phyloP scores from a whole-genome alignment of 2,888 invertebrate genomes.

The Catonia carolina region DNA sequence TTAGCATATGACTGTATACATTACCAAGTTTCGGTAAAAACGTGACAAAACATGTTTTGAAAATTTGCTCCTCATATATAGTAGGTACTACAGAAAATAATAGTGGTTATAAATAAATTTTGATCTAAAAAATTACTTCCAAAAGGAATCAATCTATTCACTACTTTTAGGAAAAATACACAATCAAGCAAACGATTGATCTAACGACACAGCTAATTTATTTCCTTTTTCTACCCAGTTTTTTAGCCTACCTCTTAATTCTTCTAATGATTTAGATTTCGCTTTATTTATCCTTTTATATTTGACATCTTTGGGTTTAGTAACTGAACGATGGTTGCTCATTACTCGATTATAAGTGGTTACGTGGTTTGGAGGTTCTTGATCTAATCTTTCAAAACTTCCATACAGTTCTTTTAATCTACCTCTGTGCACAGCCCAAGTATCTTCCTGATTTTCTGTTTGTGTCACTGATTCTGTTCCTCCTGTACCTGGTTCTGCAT shows the following conservation, averaged over 20 bases:
- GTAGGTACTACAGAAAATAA: too few species aligned
- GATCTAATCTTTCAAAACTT: conserved; percentile 44
- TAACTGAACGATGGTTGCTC: conserved; percentile 84
- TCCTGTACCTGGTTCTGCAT: conserved; percentile 46
- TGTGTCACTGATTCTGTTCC: conserved; percentile 31
- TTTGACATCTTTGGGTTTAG: conserved; percentile 85
- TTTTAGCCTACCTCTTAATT: conserved; percentile 71
- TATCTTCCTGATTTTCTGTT: conserved; percentile 41
- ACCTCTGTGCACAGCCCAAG: conserved; percentile 40
- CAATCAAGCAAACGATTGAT: conserved; percentile 50
- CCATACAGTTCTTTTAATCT: conserved; percentile 44
- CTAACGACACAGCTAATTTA: conserved; percentile 59
- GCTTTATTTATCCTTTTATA: conserved; percentile 87
- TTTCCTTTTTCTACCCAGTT: conserved; percentile 80
- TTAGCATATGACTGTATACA: too few species aligned
- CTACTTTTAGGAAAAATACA: not conserved
- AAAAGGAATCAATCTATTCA: too few species aligned
- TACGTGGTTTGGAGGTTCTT: conserved; percentile 43
- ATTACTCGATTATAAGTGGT: conserved; percentile 78
- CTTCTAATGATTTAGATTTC: conserved; percentile 81
- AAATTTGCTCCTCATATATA: too few species aligned
- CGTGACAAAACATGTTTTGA: too few species aligned
- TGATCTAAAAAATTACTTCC: too few species aligned
- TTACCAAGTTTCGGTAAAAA: too few species aligned
- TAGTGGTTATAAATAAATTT: too few species aligned